Evolutionary conservation across 2,113 vertebrate genomes (phyloP).

Genomic region (Zosterops lateralis): DNA sequence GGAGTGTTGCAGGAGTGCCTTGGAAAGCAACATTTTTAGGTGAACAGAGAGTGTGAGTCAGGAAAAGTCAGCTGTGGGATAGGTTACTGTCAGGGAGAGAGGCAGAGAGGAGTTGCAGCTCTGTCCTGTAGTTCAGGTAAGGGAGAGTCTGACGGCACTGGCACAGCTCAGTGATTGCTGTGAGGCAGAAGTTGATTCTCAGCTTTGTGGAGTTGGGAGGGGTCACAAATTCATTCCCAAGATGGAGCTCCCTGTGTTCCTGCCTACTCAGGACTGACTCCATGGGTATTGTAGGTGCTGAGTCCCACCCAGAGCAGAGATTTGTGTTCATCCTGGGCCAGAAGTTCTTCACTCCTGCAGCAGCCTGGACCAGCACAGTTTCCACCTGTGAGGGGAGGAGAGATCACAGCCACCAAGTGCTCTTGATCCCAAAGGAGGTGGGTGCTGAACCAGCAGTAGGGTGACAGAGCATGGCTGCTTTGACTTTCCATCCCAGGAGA

Average conservation of each 20-base stretch:
- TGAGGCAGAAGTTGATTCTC: neutral
- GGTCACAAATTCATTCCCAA: neutral
- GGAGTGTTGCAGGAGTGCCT: neutral
- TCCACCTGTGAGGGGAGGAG: neutral
- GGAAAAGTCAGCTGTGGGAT: neutral
- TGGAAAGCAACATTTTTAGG: neutral
- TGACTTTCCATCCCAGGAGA: neutral
- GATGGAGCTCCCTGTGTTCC: neutral
- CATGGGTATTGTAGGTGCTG: accelerated
- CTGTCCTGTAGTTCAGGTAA: neutral
- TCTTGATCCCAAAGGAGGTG: neutral
- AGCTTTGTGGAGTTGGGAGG: neutral
- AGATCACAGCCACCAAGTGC: neutral
- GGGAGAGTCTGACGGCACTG: no score
- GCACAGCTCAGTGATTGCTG: neutral
- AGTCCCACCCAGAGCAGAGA: neutral
- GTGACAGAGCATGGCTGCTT: neutral
- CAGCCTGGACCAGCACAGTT: neutral
- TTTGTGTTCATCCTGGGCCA: neutral
- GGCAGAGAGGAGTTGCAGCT: neutral
- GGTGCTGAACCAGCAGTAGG: neutral
- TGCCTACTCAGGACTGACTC: neutral
- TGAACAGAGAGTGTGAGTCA: neutral
- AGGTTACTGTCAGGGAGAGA: neutral
- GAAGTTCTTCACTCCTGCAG: neutral